Conservation (phyloP, 2,113 vertebrate species). For the Calidris pygmaea region DNA sequence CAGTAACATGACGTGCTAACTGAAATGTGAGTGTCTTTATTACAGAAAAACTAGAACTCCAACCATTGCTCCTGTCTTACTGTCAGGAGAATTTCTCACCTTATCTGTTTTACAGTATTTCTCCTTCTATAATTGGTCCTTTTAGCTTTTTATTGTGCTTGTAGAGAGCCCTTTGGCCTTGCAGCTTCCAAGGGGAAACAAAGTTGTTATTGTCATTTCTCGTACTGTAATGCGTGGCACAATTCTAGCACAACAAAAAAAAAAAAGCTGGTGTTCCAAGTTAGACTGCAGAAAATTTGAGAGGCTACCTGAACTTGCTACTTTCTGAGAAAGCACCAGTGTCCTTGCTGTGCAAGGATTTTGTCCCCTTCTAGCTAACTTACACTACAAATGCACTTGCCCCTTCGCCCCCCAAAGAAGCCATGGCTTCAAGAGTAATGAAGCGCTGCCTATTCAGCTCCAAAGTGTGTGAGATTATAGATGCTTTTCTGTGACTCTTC, state of each 20-base stretch:
- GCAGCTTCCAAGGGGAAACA: background rate
- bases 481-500: background rate
- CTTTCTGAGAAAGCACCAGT: background rate
- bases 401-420: background rate
- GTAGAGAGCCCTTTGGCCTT: background rate
- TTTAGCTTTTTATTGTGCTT: background rate
- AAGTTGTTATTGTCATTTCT: background rate
- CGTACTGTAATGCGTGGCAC: background rate
- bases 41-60: background rate
- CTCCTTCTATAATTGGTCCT: background rate
- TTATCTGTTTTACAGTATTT: background rate
- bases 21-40: background rate
- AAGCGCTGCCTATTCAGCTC: background rate
- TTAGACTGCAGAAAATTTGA: background rate
- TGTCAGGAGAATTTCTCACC: background rate
- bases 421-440: background rate
- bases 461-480: background rate
- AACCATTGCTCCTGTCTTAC: background rate
- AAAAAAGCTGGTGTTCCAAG: conserved; percentile 5
- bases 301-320: background rate
- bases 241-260: background rate
- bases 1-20: background rate
- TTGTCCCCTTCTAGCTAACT: background rate
- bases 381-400: background rate
- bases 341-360: background rate